Evolutionary conservation across 2,797 vertebrate genomes (phyloP).

Genomic region (Phataginus tetradactyla): DNA sequence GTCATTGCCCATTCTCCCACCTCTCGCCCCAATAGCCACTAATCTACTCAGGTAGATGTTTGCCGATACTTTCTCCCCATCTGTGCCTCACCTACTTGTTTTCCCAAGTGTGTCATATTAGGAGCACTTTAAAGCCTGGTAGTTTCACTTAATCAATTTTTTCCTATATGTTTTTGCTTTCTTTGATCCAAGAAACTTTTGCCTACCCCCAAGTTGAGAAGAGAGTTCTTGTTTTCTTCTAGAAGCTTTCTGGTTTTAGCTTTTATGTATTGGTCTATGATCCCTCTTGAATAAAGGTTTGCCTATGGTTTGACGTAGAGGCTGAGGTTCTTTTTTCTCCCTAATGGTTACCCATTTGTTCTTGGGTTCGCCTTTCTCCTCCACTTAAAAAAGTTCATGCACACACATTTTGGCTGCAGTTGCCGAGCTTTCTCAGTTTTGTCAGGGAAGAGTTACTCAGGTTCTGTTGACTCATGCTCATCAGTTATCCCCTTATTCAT

Average conservation of each 20-base stretch:
- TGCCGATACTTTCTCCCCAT: background rate
- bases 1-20: background rate
- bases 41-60: background rate
- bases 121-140: background rate
- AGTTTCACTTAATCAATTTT: background rate
- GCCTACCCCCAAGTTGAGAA: background rate
- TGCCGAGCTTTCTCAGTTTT: background rate
- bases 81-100: background rate
- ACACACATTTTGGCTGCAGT: background rate
- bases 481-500: background rate
- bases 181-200: background rate
- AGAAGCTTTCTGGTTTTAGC: background rate
- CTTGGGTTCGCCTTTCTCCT: background rate
- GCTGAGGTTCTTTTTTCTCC: background rate
- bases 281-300: background rate
- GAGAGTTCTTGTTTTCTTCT: background rate
- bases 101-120: background rate
- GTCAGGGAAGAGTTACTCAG: background rate
- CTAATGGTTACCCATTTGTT: background rate
- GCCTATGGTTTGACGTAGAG: background rate
- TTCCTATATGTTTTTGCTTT: background rate
- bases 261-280: background rate
- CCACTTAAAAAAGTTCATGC: background rate
- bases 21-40: background rate
- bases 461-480: constrained; percentile 22